Conservation (phyloP, 23 tunicate genomes). For the Clavelina lepadiformis region DNA sequence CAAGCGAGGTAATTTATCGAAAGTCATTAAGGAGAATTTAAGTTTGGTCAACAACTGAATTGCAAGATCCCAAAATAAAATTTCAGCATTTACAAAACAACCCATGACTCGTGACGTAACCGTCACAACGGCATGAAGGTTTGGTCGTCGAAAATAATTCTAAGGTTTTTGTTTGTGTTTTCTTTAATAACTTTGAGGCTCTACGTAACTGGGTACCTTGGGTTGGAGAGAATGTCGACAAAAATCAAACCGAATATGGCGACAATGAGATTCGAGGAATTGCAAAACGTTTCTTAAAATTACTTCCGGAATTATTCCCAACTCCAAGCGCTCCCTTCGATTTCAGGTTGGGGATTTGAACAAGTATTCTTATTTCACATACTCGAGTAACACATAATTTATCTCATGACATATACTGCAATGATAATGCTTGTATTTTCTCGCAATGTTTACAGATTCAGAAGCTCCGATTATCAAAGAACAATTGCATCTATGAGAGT, state of each 20-base stretch:
- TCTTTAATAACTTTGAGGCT: background rate
- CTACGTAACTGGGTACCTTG: constrained; percentile 12
- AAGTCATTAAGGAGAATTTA: too few species aligned
- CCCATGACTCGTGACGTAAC: too few species aligned
- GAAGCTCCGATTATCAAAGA: constrained; percentile 10
- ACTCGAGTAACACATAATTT: too few species aligned
- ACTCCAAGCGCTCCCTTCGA: background rate
- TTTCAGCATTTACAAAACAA: too few species aligned
- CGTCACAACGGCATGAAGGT: constrained; percentile 2
- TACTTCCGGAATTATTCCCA: constrained; percentile 18
- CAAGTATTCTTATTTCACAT: too few species aligned
- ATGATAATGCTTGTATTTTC: too few species aligned
- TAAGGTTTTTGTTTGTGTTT: background rate
- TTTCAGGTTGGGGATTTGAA: too few species aligned
- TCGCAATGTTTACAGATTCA: background rate
- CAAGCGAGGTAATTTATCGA: too few species aligned
- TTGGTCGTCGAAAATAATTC: background rate
- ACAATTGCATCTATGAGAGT: constrained; percentile 21
- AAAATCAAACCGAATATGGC: constrained; percentile 25
- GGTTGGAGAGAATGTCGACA: background rate
- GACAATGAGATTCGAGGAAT: constrained; percentile 9
- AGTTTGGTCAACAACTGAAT: too few species aligned
- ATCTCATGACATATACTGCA: too few species aligned
- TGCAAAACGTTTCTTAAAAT: constrained; percentile 1
- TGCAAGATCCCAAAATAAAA: too few species aligned